Conservation (phyloP, 2,888 invertebrate genomes). For the Drepanosiphum platanoidis region DNA sequence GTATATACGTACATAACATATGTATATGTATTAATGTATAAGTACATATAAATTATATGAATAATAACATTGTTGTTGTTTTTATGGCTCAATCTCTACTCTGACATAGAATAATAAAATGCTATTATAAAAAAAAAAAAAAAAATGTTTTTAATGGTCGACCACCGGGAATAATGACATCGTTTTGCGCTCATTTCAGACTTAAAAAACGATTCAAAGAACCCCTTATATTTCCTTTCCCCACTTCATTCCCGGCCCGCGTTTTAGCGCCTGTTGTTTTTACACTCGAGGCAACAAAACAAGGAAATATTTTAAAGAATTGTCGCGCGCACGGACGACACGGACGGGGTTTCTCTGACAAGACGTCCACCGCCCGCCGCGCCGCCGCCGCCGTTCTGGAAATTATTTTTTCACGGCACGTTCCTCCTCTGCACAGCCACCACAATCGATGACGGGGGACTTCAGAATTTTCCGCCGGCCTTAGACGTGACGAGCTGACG, state of each 20-base stretch:
- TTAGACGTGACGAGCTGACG: constrained; percentile 36
- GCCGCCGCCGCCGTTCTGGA: background rate
- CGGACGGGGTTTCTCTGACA: background rate
- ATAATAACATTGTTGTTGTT: constrained; percentile 27
- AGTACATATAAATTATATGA: background rate
- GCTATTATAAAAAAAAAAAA: constrained; percentile 11
- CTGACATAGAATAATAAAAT: constrained; percentile 46
- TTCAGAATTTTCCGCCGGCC: background rate
- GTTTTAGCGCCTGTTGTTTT: constrained; percentile 23
- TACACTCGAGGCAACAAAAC: background rate
- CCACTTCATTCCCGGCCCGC: background rate
- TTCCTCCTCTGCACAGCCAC: background rate
- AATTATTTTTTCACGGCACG: constrained; percentile 50
- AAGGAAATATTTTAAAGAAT: constrained; percentile 36
- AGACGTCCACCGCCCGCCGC: background rate
- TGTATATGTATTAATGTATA: no score
- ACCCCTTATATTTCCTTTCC: background rate
- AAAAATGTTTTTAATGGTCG: constrained; percentile 26
- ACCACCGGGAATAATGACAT: constrained; percentile 47
- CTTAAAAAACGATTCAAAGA: constrained; percentile 46
- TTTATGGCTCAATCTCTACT: constrained; percentile 13
- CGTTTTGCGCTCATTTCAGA: constrained; percentile 24
- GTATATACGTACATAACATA: no score
- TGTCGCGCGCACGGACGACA: background rate
- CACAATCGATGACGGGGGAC: constrained; percentile 14